phyloP scores from a whole-genome alignment of 2,797 vertebrate genomes.

The Limnodromus scolopaceus region DNA sequence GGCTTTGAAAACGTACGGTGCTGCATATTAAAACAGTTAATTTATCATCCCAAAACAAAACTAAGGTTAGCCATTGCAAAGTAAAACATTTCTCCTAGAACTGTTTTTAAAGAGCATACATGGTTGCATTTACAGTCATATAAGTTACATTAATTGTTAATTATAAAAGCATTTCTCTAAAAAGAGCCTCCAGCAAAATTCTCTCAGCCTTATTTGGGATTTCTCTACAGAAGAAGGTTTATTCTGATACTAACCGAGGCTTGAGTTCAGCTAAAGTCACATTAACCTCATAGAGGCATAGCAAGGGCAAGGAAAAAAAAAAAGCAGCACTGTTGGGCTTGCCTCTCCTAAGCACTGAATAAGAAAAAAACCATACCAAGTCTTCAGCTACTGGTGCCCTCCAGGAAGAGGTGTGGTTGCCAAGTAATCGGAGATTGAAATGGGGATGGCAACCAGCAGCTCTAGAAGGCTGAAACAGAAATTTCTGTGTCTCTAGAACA shows the following conservation, averaged over 20 bases:
- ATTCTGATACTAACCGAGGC: not conserved
- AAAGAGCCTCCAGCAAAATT: constrained; percentile 2
- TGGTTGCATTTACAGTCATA: not conserved
- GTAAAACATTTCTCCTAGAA: not conserved
- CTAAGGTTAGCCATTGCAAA: not conserved
- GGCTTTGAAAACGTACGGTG: not conserved
- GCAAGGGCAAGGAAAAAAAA: not conserved
- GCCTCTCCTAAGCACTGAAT: not conserved
- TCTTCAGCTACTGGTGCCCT: not conserved
- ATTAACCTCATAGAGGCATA: not conserved
- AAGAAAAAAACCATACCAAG: not conserved
- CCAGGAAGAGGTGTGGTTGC: not conserved
- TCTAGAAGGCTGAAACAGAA: not conserved
- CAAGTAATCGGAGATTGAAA: not conserved
- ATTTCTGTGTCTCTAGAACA: not conserved
- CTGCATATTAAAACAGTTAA: too few relatives aligned
- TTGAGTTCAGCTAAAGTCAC: not conserved
- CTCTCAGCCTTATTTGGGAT: not conserved
- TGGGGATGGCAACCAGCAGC: not conserved
- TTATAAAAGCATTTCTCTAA: not conserved
- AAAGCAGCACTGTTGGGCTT: not conserved
- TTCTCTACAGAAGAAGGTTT: not conserved
- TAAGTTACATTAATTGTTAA: not conserved
- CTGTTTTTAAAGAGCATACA: not conserved
- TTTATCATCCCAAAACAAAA: not conserved